These are phyloP conservation scores for Proctacanthus coquilletti DNA, from an alignment of 1,140 invertebrate genomes.

Conservation along the genomic window DNA sequence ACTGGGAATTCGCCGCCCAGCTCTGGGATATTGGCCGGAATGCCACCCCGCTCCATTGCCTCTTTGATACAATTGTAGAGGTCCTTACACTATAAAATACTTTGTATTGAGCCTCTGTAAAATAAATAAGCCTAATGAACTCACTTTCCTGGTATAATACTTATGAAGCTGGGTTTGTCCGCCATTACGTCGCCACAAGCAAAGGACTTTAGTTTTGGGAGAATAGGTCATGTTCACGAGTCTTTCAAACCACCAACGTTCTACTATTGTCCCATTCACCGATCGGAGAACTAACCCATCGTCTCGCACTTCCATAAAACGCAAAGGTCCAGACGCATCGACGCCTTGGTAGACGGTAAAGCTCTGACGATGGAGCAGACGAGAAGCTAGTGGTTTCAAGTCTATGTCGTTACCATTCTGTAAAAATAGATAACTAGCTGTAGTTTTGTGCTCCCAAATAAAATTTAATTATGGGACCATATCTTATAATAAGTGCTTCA, in stretches of 20 bases:
- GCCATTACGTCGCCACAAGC: constrained; percentile 83
- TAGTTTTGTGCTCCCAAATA: constrained; percentile 1
- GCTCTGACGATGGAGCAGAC: constrained; percentile 88
- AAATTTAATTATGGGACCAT: no score
- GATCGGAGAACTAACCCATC: constrained; percentile 91
- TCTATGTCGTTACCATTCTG: constrained; percentile 94
- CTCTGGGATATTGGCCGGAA: constrained; percentile 61
- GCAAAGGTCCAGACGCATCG: constrained; percentile 77
- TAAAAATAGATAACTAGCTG: no score
- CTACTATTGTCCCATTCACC: constrained; percentile 70
- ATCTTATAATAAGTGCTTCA: no score
- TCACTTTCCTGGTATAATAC: constrained; percentile 97
- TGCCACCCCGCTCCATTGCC: constrained; percentile 92
- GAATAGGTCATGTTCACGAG: constrained; percentile 99
- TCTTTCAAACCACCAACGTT: constrained; percentile 98
- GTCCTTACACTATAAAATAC: constrained; percentile 76
- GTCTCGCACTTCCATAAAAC: constrained; percentile 96
- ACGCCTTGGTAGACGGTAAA: constrained; percentile 94
- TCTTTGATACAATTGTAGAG: constrained; percentile 98
- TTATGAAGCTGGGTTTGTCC: constrained; percentile 91
- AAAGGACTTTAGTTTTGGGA: constrained; percentile 93
- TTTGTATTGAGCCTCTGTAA: neutral
- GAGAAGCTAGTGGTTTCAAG: constrained; percentile 77
- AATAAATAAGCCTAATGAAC: constrained; percentile 2
- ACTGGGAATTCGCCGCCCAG: constrained; percentile 97